These are phyloP conservation scores for Metallyticus violacea DNA, from an alignment of 2,888 invertebrate genomes.

Conservation along the genomic window DNA sequence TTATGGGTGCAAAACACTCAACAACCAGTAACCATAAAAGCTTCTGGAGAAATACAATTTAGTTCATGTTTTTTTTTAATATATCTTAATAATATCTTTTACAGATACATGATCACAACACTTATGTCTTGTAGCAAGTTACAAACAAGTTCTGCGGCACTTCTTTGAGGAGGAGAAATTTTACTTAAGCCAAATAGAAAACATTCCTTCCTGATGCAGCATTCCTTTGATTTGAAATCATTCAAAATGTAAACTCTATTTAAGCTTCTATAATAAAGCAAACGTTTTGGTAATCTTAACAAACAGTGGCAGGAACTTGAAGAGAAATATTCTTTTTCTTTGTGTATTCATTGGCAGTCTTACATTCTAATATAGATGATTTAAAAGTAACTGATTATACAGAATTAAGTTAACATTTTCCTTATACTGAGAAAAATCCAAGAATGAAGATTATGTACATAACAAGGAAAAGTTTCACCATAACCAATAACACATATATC, in stretches of 20 bases:
- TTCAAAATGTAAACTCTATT: background rate
- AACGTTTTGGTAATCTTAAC: background rate
- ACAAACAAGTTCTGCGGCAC: slow-evolving; percentile 9
- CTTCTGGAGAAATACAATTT: background rate
- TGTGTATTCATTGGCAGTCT: no score
- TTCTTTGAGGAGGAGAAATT: background rate
- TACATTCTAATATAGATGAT: no score
- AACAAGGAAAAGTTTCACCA: no score
- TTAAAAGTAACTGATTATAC: no score
- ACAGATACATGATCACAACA: slow-evolving; percentile 11
- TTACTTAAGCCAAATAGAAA: background rate
- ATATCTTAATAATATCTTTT: background rate
- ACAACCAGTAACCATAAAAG: background rate
- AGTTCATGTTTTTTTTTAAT: background rate
- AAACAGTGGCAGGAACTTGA: background rate
- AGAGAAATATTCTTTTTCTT: no score
- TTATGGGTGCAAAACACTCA: background rate
- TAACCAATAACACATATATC: no score
- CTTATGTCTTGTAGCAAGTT: slow-evolving; percentile 13
- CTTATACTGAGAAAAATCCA: no score
- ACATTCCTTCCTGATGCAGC: background rate
- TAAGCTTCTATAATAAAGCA: background rate
- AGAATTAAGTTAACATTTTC: no score
- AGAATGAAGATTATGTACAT: no score
- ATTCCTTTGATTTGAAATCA: background rate